Base-by-base conservation (phyloP, 2,797 vertebrate species). In the Mormyrus hasselquistii region DNA sequence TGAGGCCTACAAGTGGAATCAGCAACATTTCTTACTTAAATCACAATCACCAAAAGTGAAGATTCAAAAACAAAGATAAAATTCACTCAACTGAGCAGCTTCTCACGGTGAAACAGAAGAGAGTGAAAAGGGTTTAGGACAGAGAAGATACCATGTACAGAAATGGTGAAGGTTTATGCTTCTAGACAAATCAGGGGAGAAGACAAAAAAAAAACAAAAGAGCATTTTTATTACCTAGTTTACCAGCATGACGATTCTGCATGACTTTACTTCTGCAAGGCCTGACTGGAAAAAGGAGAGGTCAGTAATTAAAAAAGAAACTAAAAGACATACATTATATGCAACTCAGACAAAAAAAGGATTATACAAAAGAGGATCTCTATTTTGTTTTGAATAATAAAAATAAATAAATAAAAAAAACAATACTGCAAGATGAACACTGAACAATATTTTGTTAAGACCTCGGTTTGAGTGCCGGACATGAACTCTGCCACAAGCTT, bases 201-300 rank as follows among this genome's bases (percentile, higher is more conserved):
- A 93, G 91, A 89, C 90, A 62, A 89, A 88, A 89, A 88, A 90
- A 87, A 88, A 90, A 83, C 89, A 73, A 90, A 94, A 94, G 92
- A 94, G 94, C 93, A 94, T 96, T 95, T 94, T 95, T 93, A 93
- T 94, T 93, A 94, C 93, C 93, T 95, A 94, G 94, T 96, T 95
- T 95, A 95, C 94, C 95, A 96, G 95, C 96, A 96, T 96, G 96
- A 96, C 92, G 94, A 95, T 95, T 95, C 92, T 96, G 96, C 96
- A 96, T 96, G 93, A 93, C 88, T 91, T 89, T 94, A 94, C 93
- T 94, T 94, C 93, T 94, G 94, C 94, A 95, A 96, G 95, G 93
- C 95, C 95, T 93, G 93, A 92, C 91, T 90, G 90, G 90, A 90
- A 90, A 94, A 93, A 90, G 92, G 94, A 93, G 95, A 94, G 95